Evolutionary conservation across 2,113 vertebrate genomes (phyloP).

Genomic region (Nettapus auritus): DNA sequence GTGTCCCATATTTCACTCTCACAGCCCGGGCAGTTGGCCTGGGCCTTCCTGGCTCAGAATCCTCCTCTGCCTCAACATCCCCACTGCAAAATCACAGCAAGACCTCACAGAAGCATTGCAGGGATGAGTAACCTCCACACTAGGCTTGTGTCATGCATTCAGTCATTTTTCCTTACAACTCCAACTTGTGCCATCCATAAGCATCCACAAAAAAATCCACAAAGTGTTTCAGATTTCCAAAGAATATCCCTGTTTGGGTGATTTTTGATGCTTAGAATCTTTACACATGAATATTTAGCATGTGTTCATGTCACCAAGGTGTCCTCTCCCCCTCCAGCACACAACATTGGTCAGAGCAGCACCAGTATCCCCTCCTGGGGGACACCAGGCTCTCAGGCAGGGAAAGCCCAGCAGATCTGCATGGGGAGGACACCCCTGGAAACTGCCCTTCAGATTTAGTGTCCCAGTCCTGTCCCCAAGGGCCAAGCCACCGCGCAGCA

Average conservation of each 20-base stretch:
- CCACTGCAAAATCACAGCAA: neutral
- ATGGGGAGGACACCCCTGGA: neutral
- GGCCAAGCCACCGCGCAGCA: accelerated
- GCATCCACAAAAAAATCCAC: neutral
- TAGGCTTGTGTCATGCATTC: accelerated
- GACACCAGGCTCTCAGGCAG: neutral
- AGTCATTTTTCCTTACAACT: neutral
- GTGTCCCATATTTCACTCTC: accelerated
- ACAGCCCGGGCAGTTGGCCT: accelerated
- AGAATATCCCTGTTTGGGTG: neutral
- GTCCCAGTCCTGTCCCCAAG: neutral
- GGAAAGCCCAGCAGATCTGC: neutral
- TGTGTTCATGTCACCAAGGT: accelerated
- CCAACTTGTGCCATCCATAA: neutral
- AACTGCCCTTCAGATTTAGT: neutral
- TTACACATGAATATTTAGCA: accelerated
- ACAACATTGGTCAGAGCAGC: neutral
- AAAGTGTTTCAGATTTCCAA: neutral
- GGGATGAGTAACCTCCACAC: accelerated
- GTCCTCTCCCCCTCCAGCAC: neutral
- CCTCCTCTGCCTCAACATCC: neutral
- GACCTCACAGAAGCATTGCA: accelerated
- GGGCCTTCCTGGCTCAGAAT: neutral
- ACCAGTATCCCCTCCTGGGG: neutral
- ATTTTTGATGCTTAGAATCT: neutral